phyloP scores from a whole-genome alignment of 2,888 invertebrate genomes.

The Galeopsomyia nigrocyanea region DNA sequence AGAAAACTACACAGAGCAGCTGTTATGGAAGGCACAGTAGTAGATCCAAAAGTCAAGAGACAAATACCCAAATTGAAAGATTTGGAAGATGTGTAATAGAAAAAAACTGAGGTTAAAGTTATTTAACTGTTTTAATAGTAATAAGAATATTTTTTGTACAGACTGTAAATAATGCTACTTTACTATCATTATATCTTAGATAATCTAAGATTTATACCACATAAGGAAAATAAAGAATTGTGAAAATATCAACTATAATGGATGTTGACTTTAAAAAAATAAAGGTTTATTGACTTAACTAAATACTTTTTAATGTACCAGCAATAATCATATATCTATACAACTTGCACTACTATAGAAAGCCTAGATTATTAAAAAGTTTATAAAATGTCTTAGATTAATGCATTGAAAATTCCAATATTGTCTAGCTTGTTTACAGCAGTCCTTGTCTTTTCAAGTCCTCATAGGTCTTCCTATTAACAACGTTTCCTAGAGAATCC shows the following conservation, averaged over 20 bases:
- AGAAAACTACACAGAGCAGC: not conserved
- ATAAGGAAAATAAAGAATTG: conserved; percentile 1
- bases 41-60: conserved; percentile 4
- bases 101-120: not conserved
- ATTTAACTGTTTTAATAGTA: not conserved
- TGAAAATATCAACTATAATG: not conserved
- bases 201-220: conserved; percentile 7
- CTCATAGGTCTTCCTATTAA: conserved; percentile 97
- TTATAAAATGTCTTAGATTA: too few relatives aligned
- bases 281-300: not conserved
- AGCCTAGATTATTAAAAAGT: too few relatives aligned
- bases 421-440: conserved; percentile 73
- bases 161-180: conserved; percentile 39
- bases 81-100: conserved; percentile 16
- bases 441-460: conserved; percentile 98
- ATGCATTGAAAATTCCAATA: too few relatives aligned
- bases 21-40: conserved; percentile 22
- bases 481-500: conserved; percentile 98
- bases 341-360: conserved; percentile 3
- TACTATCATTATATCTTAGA: not conserved
- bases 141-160: conserved; percentile 29
- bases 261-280: not conserved
- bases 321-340: not conserved
- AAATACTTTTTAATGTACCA: not conserved
- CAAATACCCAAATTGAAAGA: conserved; percentile 15